Conservation (phyloP, 35 echinoderm and acorn worm genomes). For the Eucidaris tribuloides region DNA sequence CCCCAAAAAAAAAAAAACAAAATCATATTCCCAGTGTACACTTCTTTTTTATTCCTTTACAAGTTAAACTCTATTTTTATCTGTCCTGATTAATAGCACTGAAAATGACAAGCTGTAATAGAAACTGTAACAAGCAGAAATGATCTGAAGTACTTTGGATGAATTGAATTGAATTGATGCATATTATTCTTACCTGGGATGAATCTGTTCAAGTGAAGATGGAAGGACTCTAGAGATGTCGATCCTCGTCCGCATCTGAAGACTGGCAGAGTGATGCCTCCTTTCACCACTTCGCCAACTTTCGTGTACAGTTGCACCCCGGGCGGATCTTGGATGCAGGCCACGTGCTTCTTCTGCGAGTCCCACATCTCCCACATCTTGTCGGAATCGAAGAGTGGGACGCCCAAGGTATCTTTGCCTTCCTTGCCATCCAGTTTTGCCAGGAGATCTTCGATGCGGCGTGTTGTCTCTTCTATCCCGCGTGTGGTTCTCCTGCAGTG, state of each 20-base stretch:
- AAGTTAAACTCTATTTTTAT: too few relatives aligned
- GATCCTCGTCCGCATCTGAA: slow-evolving; percentile 64
- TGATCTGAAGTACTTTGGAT: too few relatives aligned
- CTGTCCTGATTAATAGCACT: too few relatives aligned
- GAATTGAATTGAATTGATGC: background rate
- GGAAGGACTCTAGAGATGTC: slow-evolving; percentile 73
- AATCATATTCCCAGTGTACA: too few relatives aligned
- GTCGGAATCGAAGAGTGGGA: slow-evolving; percentile 45
- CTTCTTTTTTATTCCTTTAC: too few relatives aligned
- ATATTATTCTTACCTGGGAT: slow-evolving; percentile 49
- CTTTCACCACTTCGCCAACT: slow-evolving; percentile 39
- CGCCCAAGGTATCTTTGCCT: slow-evolving; percentile 60
- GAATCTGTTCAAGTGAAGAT: slow-evolving; percentile 65
- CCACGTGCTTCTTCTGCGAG: slow-evolving; percentile 45
- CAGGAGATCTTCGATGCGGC: slow-evolving; percentile 27
- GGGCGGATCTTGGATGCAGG: slow-evolving; percentile 62
- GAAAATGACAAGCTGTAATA: too few relatives aligned
- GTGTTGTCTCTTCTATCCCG: slow-evolving; percentile 25
- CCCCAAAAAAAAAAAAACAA: too few relatives aligned
- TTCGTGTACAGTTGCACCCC: slow-evolving; percentile 55
- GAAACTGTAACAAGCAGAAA: too few relatives aligned
- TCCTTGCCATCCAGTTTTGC: slow-evolving; percentile 12
- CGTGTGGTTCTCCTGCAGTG: slow-evolving; percentile 45
- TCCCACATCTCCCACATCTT: slow-evolving; percentile 54
- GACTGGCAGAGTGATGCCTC: slow-evolving; percentile 41